These are phyloP conservation scores for Rhagologus leucostigma DNA, from an alignment of 2,113 vertebrate species.

Conservation along the genomic window DNA sequence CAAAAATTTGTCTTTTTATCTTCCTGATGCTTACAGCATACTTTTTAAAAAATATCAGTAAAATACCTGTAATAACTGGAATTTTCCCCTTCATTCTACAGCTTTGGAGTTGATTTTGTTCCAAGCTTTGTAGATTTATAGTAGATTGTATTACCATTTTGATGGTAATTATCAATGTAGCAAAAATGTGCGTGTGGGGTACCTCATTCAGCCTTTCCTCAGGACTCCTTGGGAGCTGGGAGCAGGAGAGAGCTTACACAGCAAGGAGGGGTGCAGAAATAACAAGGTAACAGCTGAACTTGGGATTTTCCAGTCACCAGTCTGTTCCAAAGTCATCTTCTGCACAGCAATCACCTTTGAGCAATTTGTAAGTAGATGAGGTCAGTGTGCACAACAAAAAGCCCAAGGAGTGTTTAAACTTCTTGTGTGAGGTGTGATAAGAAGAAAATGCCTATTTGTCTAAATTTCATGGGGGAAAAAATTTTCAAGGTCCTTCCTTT, in stretches of 20 bases:
- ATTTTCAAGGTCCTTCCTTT: not conserved
- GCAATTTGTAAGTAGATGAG: not conserved
- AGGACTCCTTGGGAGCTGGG: not conserved
- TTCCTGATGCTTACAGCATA: not conserved
- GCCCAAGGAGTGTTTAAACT: conserved; percentile 9
- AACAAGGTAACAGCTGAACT: not conserved
- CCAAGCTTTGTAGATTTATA: not conserved
- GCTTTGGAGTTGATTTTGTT: not conserved
- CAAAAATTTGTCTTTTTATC: not conserved
- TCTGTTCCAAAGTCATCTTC: not conserved
- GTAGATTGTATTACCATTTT: not conserved
- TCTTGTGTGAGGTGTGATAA: conserved; percentile 13
- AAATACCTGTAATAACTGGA: not conserved
- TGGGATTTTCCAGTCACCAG: not conserved
- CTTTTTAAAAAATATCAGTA: not conserved
- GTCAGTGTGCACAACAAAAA: not conserved
- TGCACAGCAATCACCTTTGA: not conserved
- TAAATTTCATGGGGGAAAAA: not conserved
- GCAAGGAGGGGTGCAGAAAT: not conserved
- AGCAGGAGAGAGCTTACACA: not conserved
- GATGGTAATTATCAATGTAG: not conserved
- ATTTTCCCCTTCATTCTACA: not conserved
- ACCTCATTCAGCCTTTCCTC: not conserved
- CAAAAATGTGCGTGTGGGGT: not conserved
- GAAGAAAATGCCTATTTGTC: not conserved